Conservation (phyloP, 2,888 invertebrate genomes). For the Megaustenia siamemsis region DNA sequence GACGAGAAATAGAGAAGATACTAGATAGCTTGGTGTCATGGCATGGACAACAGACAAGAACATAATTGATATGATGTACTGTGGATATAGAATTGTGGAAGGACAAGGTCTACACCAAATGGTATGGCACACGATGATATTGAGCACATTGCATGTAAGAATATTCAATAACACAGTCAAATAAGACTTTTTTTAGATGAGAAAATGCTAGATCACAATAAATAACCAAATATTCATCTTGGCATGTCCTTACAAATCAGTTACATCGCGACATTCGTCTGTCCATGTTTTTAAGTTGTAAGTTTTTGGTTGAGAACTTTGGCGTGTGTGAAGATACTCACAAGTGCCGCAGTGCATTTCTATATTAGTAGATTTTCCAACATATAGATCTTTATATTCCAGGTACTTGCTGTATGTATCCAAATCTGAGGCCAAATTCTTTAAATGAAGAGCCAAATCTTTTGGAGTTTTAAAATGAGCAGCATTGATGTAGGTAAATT, state of each 20-base stretch:
- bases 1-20: no score
- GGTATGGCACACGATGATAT: no score
- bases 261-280: not conserved
- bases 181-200: not conserved
- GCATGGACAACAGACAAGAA: no score
- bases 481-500: slow-evolving; percentile 49
- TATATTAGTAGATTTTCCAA: not conserved
- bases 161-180: not conserved
- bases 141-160: no score
- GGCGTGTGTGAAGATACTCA: not conserved
- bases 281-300: not conserved
- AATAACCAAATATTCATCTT: not conserved
- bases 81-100: no score
- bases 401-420: slow-evolving; percentile 47
- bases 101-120: no score
- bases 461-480: slow-evolving; percentile 43
- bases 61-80: not conserved
- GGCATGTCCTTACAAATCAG: not conserved
- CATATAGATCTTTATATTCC: slow-evolving; percentile 51
- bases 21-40: no score
- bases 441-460: slow-evolving; percentile 52
- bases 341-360: not conserved
- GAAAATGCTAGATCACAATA: not conserved
- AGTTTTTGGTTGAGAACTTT: not conserved
- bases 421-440: slow-evolving; percentile 38